These are phyloP conservation scores for Mormoops blainvillei DNA, from an alignment of 2,113 vertebrate genomes.

Conservation along the genomic window DNA sequence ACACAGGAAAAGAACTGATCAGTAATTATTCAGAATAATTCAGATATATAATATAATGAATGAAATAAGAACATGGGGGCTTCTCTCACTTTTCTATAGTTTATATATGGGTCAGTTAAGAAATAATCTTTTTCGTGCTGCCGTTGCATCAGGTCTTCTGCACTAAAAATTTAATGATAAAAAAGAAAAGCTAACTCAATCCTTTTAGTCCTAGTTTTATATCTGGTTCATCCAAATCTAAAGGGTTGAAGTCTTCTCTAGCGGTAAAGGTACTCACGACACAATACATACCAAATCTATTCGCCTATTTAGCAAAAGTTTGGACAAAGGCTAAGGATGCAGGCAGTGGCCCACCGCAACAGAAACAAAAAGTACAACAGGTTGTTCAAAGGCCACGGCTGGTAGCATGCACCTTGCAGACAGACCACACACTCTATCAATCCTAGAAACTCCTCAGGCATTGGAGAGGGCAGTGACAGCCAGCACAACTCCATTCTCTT, in stretches of 20 bases:
- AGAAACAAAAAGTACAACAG: not conserved
- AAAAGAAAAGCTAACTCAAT: not conserved
- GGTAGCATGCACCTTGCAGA: not conserved
- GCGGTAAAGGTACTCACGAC: not conserved
- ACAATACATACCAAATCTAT: not conserved
- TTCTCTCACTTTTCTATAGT: not conserved
- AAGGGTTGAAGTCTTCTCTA: not conserved
- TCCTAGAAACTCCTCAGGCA: not conserved
- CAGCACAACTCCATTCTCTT: not conserved
- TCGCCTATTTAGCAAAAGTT: constrained; percentile 10
- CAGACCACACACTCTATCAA: not conserved
- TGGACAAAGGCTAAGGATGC: not conserved
- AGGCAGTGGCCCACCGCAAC: not conserved
- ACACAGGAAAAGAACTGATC: not conserved
- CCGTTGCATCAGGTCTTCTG: not conserved
- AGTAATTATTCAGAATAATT: not conserved
- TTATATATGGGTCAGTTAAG: not conserved
- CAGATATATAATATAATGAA: not conserved
- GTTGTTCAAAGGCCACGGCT: not conserved
- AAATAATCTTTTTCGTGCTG: not conserved
- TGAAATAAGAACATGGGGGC: not conserved
- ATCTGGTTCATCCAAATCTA: not conserved
- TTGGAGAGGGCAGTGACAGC: fast-evolving
- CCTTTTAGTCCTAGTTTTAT: not conserved
- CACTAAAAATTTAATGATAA: not conserved